These are phyloP conservation scores for Rhaphigaster nebulosa DNA, from an alignment of 2,888 invertebrate species.

Conservation along the genomic window DNA sequence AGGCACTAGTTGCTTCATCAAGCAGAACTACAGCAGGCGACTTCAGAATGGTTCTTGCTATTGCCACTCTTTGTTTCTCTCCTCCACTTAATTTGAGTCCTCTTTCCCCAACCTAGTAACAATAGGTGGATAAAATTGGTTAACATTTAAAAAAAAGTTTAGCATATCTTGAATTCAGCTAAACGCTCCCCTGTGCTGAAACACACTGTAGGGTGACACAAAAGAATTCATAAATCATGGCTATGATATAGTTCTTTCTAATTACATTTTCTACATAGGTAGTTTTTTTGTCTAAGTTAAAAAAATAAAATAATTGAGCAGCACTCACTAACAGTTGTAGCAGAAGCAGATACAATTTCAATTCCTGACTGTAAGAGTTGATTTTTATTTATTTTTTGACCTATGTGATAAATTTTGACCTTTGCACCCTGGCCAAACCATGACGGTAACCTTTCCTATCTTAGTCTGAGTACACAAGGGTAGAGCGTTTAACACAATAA, in stretches of 20 bases:
- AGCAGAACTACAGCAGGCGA: slow-evolving; percentile 90
- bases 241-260: too few relatives aligned
- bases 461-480: not conserved
- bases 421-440: not conserved
- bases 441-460: not conserved
- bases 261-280: too few relatives aligned
- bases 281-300: too few relatives aligned
- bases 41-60: slow-evolving; percentile 94
- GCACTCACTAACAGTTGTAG: not conserved
- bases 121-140: not conserved
- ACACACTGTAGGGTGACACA: too few relatives aligned
- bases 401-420: too few relatives aligned
- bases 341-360: not conserved
- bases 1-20: slow-evolving; percentile 95
- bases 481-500: too few relatives aligned
- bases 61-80: slow-evolving; percentile 97
- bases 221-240: not conserved
- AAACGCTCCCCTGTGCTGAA: too few relatives aligned
- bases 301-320: too few relatives aligned
- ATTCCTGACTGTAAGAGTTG: not conserved
- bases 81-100: slow-evolving; percentile 96
- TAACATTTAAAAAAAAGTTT: not conserved
- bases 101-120: slow-evolving; percentile 87
- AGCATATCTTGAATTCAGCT: too few relatives aligned
- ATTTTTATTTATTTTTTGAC: too few relatives aligned